phyloP scores from a whole-genome alignment of 2,888 invertebrate species.

The Sialis fuliginosa region DNA sequence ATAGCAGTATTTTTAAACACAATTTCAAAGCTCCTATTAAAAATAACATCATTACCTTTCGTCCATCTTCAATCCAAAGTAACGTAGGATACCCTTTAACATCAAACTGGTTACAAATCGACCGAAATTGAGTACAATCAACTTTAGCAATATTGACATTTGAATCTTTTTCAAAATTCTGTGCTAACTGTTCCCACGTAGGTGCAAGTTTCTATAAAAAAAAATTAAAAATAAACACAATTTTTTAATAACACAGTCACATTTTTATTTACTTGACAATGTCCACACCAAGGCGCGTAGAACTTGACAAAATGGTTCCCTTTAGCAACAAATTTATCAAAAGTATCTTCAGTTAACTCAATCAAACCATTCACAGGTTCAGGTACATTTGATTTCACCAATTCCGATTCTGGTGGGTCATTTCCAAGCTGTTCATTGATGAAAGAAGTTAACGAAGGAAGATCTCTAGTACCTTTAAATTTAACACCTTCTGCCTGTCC shows the following conservation, averaged over 20 bases:
- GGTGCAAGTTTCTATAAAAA: constrained; percentile 53
- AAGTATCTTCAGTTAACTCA: constrained; percentile 58
- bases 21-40: too few relatives aligned
- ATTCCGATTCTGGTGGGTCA: constrained; percentile 14
- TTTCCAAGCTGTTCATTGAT: constrained; percentile 52
- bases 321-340: constrained; percentile 47
- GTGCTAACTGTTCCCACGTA: constrained; percentile 67
- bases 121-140: constrained; percentile 63
- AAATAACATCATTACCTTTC: constrained; percentile 37
- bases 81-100: constrained; percentile 79
- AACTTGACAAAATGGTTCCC: constrained; percentile 83
- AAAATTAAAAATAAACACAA: constrained; percentile 4
- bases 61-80: constrained; percentile 75
- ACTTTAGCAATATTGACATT: constrained; percentile 61
- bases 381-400: constrained; percentile 25
- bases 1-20: too few relatives aligned
- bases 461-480: constrained; percentile 61
- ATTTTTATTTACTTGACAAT: constrained; percentile 48
- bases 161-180: constrained; percentile 43
- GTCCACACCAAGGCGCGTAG: constrained; percentile 84
- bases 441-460: constrained; percentile 57
- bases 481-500: constrained; percentile 49
- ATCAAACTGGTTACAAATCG: constrained; percentile 60
- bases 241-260: constrained; percentile 7
- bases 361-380: constrained; percentile 42